Base-by-base conservation (phyloP, 2,797 vertebrate species). In the Galagoides demidoff region DNA sequence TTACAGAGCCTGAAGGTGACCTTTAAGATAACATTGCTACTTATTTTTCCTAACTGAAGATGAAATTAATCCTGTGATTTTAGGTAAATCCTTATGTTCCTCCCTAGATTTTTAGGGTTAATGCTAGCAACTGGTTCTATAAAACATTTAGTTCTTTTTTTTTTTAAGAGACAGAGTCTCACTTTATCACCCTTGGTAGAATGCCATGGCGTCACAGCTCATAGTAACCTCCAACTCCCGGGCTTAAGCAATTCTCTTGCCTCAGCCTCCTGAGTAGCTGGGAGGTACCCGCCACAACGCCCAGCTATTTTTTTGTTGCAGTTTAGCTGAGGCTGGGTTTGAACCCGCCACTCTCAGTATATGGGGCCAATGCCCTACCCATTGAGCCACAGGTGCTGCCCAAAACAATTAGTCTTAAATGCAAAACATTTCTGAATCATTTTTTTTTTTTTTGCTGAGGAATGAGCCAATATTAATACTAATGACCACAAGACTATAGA, bases 31-130 rank as follows among this genome's bases (percentile, higher is more conserved):
- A 94, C 11, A 89, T 79, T 89, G 49, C 73, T 88, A 90, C 43
- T 92, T 96, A 79, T 66, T 95, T 96, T 97, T 93, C 78, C 83
- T 83, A 94, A 64, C 1, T 79, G 29, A 91, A 94, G 64, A 94
- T 81, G 61, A 88, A 86, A 61, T 66, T 25, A 93, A 90, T 84
- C 63, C 64, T 90, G 7, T 37, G 31, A 25, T 59, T 93, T 85
- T 13, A 74, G 66, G 59, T 23, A 95, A 78, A 96, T 76, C 49
- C 43, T 55, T 3, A 3, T 79, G 49, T 79, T 45, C 7, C 22
- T 70, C n/a, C 66, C 37, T 82, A 34, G 45, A 17, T 66, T 95
- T 90, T 94, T 45, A 95, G 29, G 25, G 49, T 39, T 82, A 77
- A 86, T 52, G 52, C 63, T 96, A 89, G 43, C 29, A 81, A 86